Evolutionary conservation across 2,888 invertebrate genomes (phyloP), one percentile per base, ranked within the genome.

Genomic region (Zeuzera pyrina): DNA sequence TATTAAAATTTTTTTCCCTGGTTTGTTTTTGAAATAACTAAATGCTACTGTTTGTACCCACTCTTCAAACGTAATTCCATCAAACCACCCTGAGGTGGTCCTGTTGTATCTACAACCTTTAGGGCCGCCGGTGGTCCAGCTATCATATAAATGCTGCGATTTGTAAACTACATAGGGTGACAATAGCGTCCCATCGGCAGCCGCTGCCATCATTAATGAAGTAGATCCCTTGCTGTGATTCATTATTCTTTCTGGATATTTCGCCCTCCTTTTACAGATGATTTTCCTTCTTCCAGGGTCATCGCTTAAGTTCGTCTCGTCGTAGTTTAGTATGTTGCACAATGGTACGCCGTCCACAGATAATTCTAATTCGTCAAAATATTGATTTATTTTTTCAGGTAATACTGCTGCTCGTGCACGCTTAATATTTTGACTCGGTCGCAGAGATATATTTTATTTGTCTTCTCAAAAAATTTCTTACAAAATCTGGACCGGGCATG

Each of bases 91-190:
- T 26, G 52, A 57, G 29, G 39, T 37, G 2, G 60, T 52, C 1
- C 64, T 19, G 40, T 68, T 72, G 40, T 68, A 79, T 3, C 62
- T 29, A 29, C 54, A 31, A 29, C 49, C 41, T 31, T 27, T 10
- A 11, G 68, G 70, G 5, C 73, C 76, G 29, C 57, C 56, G 40
- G 45, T 41, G 3, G 45, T 54, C 74, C 76, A 79, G 45, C n/a
- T n/a, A n/a, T n/a, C n/a, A n/a, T n/a, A n/a, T n/a, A n/a, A n/a
- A n/a, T n/a, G n/a, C n/a, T n/a, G n/a, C n/a, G n/a, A n/a, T n/a
- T n/a, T n/a, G n/a, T n/a, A n/a, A n/a, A n/a, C n/a, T n/a, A n/a
- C n/a, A n/a, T n/a, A n/a, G n/a, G n/a, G n/a, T n/a, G n/a, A n/a
- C n/a, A n/a, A n/a, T n/a, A n/a, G n/a, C n/a, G n/a, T n/a, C n/a